Evolutionary conservation across 2,888 invertebrate genomes (phyloP).

Genomic region (Mimachlamys varia): DNA sequence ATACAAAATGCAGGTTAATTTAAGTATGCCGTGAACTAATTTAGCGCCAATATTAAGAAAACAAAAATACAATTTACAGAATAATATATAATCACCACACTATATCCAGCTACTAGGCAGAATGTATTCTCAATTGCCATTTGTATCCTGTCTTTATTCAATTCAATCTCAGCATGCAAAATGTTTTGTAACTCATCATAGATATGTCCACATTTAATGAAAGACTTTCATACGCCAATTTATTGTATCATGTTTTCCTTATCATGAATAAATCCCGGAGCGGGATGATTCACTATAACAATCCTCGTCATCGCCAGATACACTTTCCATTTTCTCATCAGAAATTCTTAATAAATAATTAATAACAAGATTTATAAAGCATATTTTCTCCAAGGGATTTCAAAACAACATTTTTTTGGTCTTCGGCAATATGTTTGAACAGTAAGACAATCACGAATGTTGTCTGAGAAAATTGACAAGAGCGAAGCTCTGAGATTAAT

Average conservation of each 20-base stretch:
- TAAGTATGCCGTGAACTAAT: no score
- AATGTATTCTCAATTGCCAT: no score
- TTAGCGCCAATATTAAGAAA: no score
- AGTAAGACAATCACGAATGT: neutral
- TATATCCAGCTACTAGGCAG: no score
- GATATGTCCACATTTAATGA: no score
- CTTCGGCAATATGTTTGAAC: neutral
- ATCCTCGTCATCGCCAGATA: neutral
- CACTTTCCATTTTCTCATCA: neutral
- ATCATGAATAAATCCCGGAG: neutral
- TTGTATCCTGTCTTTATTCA: no score
- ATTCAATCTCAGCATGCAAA: no score
- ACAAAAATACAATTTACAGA: no score
- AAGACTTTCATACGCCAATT: neutral
- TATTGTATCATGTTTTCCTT: no score
- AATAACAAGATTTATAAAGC: neutral
- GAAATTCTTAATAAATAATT: neutral
- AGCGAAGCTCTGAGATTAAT: neutral
- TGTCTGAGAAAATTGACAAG: neutral
- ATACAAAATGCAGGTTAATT: no score
- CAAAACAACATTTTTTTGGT: neutral
- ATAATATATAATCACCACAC: no score
- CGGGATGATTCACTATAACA: neutral
- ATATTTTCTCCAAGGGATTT: neutral
- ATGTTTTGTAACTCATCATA: no score